Evolutionary conservation across 2,113 vertebrate genomes (phyloP).

Genomic region (Rhinolophus sinicus): DNA sequence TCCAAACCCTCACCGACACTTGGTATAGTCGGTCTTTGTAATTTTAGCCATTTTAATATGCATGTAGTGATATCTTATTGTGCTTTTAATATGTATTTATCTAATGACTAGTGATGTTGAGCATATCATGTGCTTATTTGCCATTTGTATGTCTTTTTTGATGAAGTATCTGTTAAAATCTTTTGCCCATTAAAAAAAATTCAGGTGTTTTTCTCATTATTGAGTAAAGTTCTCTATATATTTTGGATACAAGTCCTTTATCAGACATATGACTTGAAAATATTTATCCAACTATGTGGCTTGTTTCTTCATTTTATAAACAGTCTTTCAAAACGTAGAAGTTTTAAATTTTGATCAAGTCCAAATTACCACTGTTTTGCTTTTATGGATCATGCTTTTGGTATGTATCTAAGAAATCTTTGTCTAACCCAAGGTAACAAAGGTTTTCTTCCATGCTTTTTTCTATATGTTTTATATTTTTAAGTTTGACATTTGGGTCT

Average conservation of each 20-base stretch:
- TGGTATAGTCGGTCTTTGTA: constrained; percentile 19
- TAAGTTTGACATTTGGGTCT: neutral
- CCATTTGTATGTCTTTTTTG: neutral
- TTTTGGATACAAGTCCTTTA: neutral
- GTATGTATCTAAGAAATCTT: neutral
- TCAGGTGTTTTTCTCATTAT: neutral
- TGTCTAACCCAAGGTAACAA: neutral
- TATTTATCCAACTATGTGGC: neutral
- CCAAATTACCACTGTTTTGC: neutral
- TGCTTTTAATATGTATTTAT: neutral
- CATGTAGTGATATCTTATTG: neutral
- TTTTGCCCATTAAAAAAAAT: neutral
- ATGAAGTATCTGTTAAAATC: neutral
- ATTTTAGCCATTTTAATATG: neutral
- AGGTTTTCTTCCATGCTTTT: neutral
- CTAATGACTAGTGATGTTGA: neutral
- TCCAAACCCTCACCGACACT: neutral
- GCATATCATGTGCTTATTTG: neutral
- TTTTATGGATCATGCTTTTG: neutral
- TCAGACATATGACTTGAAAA: neutral
- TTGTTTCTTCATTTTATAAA: neutral
- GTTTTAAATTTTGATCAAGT: constrained; percentile 24
- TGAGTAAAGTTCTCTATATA: neutral
- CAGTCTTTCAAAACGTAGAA: constrained; percentile 3
- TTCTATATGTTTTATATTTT: neutral